Evolutionary conservation across 2,888 invertebrate genomes (phyloP), one percentile per base, ranked within the genome.

Genomic region (Polyommatus iphigenia): DNA sequence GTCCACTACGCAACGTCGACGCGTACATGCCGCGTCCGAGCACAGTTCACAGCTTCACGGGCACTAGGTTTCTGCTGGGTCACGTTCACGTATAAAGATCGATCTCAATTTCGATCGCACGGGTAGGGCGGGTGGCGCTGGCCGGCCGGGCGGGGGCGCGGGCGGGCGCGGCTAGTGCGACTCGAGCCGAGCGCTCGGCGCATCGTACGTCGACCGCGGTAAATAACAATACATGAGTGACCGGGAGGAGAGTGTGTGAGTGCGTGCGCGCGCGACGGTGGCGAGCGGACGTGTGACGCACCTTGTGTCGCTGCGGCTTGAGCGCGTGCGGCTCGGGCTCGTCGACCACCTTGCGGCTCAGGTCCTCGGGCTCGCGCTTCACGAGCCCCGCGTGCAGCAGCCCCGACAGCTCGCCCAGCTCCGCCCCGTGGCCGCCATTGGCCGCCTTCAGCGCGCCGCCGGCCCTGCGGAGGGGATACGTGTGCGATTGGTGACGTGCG

Each of bases 281-380:
- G 92, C 92, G 91, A 89, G 87, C 93, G 91, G 85, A 91, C 91
- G 90, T 92, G 92, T 94, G 94, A 94, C 94, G 94, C 94, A 96
- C 95, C 95, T 96, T 95, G 89, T 95, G 95, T 91, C 95, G 92
- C 94, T 94, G 91, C 95, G 95, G 92, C 95, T 95, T 89, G 95
- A 95, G 89, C 95, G 95, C 91, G 94, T 95, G 93, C 92, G 92
- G 89, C 89, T 91, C 90, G 86, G 95, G 95, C 90, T 94, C 94
- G 89, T 95, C 95, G 89, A 95, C 94, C 90, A 95, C 92, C 94
- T 96, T 96, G 90, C 96, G 95, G 94, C 97, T 97, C 84, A 97
- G 95, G 90, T 97, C 97, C 94, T 97, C 97, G 86, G 97, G 97
- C 92, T 97, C 97, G 89, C 97, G 95, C 94, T 97, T 97, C 90